phyloP scores from a whole-genome alignment of 92 coral and sea anemone species.

The Parazoanthus darwini region DNA sequence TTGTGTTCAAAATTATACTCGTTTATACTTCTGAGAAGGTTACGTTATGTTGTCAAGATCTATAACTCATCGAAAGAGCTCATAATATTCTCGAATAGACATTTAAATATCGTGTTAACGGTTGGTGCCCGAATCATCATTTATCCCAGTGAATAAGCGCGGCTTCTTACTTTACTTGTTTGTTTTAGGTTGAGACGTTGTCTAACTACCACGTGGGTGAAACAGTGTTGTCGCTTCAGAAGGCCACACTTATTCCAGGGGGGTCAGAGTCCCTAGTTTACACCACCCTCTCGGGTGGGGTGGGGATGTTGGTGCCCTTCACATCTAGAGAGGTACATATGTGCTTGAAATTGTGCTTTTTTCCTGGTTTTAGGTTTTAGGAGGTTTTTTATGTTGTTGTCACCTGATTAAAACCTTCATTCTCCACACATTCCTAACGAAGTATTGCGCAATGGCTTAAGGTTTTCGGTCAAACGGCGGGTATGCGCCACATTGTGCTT shows the following conservation, averaged over 20 bases:
- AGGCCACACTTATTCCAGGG: slow-evolving; percentile 98
- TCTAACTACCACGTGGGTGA: slow-evolving; percentile 94
- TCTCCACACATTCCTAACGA: not conserved
- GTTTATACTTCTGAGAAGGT: too few species aligned
- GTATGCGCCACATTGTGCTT: too few species aligned
- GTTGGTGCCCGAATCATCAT: too few species aligned
- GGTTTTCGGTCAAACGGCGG: not conserved
- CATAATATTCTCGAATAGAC: too few species aligned
- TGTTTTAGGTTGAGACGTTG: slow-evolving; percentile 76
- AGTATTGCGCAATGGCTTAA: too few species aligned
- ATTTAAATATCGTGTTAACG: not conserved
- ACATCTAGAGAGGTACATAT: slow-evolving; percentile 91
- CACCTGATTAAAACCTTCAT: not conserved
- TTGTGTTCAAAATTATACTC: too few species aligned
- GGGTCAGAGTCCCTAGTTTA: slow-evolving; percentile 97
- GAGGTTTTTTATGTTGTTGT: not conserved
- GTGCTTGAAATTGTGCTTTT: not conserved
- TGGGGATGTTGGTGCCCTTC: slow-evolving; percentile 97
- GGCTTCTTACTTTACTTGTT: not conserved
- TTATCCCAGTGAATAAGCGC: not conserved
- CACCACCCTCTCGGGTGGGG: slow-evolving; percentile 95
- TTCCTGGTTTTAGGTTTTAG: not conserved
- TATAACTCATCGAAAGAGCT: not conserved
- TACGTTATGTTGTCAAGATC: not conserved
- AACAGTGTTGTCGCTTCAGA: slow-evolving; percentile 96